Percentiles rank a stretch among this genome's conserved stretches.
These are phyloP conservation scores for Erpornis zantholeuca DNA, from an alignment of 2,113 vertebrate species.

Conservation along the genomic window DNA sequence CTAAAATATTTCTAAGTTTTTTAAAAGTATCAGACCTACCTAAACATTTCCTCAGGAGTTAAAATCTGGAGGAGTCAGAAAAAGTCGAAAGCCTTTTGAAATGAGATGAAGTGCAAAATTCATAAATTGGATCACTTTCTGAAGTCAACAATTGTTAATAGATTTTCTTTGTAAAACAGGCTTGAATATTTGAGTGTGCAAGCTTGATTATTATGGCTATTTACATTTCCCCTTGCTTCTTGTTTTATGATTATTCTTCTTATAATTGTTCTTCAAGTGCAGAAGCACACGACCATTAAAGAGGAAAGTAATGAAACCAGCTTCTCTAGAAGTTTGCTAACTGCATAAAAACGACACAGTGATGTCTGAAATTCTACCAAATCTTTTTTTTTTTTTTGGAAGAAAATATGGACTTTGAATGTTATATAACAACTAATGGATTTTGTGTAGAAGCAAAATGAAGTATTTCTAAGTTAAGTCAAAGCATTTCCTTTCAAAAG, in stretches of 20 bases:
- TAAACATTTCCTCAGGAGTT: neutral
- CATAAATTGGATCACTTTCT: neutral
- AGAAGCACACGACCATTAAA: neutral
- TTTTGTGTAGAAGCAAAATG: neutral
- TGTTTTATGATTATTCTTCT: neutral
- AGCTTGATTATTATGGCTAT: neutral
- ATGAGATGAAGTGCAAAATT: neutral
- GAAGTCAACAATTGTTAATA: neutral
- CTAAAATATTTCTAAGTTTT: neutral
- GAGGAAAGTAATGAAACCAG: neutral
- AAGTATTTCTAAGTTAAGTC: neutral
- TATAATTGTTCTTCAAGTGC: neutral
- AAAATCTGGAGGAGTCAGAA: neutral
- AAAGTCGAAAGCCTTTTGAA: neutral
- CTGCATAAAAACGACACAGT: neutral
- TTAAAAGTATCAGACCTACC: neutral
- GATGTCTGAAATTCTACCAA: neutral
- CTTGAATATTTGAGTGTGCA: neutral
- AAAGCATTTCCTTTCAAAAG: neutral
- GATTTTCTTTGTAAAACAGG: neutral
- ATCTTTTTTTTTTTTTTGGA: neutral
- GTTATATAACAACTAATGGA: neutral
- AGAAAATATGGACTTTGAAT: neutral
- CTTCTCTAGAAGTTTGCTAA: neutral
- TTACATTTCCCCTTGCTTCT: neutral